phyloP scores from a whole-genome alignment of 1,140 invertebrate genomes.

The Planococcus citri region DNA sequence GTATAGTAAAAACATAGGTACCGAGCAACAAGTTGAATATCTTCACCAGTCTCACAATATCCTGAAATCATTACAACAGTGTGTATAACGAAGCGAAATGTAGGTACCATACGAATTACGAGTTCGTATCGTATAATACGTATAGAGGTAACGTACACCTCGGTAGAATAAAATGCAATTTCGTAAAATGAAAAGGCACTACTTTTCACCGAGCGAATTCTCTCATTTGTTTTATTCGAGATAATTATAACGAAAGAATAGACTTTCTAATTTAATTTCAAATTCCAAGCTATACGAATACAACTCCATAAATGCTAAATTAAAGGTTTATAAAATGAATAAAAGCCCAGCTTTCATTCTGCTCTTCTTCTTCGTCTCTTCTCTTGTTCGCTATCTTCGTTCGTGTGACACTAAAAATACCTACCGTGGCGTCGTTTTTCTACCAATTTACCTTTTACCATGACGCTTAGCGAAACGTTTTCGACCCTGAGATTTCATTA shows the following conservation, averaged over 20 bases:
- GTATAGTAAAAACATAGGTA: too few species aligned
- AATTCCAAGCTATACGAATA: neutral
- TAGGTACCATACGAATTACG: too few species aligned
- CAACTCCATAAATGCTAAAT: neutral
- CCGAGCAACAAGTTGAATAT: too few species aligned
- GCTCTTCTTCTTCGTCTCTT: too few species aligned
- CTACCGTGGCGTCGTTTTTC: too few species aligned
- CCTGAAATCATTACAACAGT: conserved; percentile 5
- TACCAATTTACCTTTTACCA: too few species aligned
- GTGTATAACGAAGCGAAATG: neutral
- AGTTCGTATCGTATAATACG: too few species aligned
- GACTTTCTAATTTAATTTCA: conserved; percentile 3
- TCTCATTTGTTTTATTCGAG: conserved; percentile 7
- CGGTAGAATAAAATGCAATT: neutral
- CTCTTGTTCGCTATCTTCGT: neutral
- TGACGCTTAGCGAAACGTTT: too few species aligned
- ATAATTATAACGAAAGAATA: conserved; percentile 1
- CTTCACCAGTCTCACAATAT: too few species aligned
- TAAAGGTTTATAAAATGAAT: conserved; percentile 8
- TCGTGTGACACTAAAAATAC: neutral
- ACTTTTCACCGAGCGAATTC: neutral
- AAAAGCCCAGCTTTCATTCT: neutral
- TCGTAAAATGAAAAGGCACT: neutral
- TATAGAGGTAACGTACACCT: too few species aligned
- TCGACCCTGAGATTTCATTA: neutral